These are phyloP conservation scores for Aplocera efformata DNA, from an alignment of 2,888 invertebrate species.

Conservation along the genomic window DNA sequence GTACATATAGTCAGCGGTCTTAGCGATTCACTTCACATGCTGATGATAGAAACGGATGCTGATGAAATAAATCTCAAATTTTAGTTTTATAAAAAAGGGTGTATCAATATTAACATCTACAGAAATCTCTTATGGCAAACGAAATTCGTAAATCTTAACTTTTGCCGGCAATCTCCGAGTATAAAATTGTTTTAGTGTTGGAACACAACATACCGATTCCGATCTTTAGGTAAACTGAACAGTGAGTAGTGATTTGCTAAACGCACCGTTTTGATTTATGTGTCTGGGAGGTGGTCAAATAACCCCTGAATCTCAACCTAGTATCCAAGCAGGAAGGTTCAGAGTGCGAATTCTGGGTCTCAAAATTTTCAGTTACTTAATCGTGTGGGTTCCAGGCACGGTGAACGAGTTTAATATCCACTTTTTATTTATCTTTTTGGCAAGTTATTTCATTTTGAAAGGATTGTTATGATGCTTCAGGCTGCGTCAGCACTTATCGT, in stretches of 20 bases:
- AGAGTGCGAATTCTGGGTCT: slow-evolving; percentile 2
- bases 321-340: slow-evolving; percentile 7
- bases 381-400: slow-evolving; percentile 22
- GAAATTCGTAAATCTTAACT: slow-evolving; percentile 67
- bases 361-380: slow-evolving; percentile 21
- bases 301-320: slow-evolving; percentile 11
- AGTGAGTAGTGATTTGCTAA: slow-evolving; percentile 56
- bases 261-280: slow-evolving; percentile 64
- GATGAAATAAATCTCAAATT: too few species aligned
- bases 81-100: not conserved
- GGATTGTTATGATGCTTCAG: slow-evolving; percentile 9
- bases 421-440: slow-evolving; percentile 24
- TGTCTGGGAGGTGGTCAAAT: slow-evolving; percentile 42
- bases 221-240: slow-evolving; percentile 44
- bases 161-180: slow-evolving; percentile 59
- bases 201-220: slow-evolving; percentile 52
- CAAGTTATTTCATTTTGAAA: slow-evolving; percentile 16
- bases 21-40: too few species aligned
- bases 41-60: too few species aligned
- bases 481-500: too few species aligned
- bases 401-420: slow-evolving; percentile 28
- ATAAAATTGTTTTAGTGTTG: slow-evolving; percentile 64
- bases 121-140: slow-evolving; percentile 35
- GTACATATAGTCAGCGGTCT: too few species aligned
- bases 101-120: slow-evolving; percentile 7